Conservation (phyloP, 2,113 vertebrate genomes). For the Cebus imitator region DNA sequence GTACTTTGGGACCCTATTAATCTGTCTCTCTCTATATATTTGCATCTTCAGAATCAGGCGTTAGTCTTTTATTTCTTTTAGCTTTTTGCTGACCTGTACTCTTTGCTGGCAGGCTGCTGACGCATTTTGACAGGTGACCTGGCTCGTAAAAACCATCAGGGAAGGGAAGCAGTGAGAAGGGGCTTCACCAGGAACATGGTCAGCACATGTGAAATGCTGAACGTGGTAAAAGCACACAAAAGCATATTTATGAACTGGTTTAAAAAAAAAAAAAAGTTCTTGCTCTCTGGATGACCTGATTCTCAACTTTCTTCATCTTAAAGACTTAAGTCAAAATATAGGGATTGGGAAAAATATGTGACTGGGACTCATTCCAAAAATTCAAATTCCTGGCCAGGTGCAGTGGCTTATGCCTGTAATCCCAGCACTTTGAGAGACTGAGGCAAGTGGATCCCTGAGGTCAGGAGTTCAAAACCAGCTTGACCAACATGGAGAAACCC, state of each 20-base stretch:
- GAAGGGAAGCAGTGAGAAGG: not conserved
- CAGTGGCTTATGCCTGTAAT: no score
- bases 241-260: not conserved
- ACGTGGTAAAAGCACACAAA: not conserved
- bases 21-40: not conserved
- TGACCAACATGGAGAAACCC: no score
- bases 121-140: not conserved
- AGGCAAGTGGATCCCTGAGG: no score
- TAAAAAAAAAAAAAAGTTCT: not conserved
- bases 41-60: not conserved
- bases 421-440: no score
- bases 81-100: slow-evolving; percentile 10
- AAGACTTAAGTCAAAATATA: slow-evolving; percentile 23
- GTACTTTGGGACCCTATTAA: slow-evolving; percentile 3
- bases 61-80: slow-evolving; percentile 6
- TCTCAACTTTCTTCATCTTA: not conserved
- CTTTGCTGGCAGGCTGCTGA: slow-evolving; percentile 17
- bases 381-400: not conserved
- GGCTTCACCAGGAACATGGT: not conserved
- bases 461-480: no score
- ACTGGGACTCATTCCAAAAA: not conserved
- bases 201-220: not conserved
- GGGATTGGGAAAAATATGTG: not conserved
- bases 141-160: not conserved
- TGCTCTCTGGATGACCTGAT: not conserved